Base-by-base conservation (phyloP, 2,888 invertebrate species). In the Spodoptera picta region DNA sequence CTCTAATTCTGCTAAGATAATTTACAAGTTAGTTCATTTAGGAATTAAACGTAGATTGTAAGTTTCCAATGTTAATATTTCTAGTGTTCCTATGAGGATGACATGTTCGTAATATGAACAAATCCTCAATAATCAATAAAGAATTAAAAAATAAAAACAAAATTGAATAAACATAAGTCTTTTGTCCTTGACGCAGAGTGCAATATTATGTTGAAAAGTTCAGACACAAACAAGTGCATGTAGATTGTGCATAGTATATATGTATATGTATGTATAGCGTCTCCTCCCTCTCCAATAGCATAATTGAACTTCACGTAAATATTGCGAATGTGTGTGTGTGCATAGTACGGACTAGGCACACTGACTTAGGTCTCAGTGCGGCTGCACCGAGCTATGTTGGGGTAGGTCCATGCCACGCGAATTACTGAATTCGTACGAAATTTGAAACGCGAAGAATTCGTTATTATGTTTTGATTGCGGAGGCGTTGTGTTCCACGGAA, bases 291-390 rank as follows among this genome's bases (percentile, higher is more conserved):
- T 81, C 80, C 81, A 68, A 87, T 82, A 82, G 80, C 80, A 84
- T 85, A 90, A 91, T 87, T 88, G 88, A 87, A 87, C 81, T 85
- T 83, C 79, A 75, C 84, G 83, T 86, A 87, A 81, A 83, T 81
- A 75, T 64, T 54, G 62, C 60, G 72, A 73, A 69, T 79, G 79
- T 80, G 71, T 78, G 80, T 83, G 80, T 76, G 75, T 64, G 51
- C 42, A 60, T 44, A 42, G 47, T 61, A 53, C 57, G 75, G 63
- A 65, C 78, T 80, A 81, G 78, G 72, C 84, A 80, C 79, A 74
- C 66, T 64, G 64, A 70, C 69, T 83, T 83, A 83, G 83, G 80
- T 82, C 80, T 76, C 73, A 81, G 82, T 83, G 79, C 79, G 73
- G 80, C 75, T 84, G 85, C 84, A 85, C 84, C 77, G 76, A 66